These are phyloP conservation scores for Notothenia coriiceps DNA, from an alignment of 2,113 vertebrate species.

Conservation along the genomic window DNA sequence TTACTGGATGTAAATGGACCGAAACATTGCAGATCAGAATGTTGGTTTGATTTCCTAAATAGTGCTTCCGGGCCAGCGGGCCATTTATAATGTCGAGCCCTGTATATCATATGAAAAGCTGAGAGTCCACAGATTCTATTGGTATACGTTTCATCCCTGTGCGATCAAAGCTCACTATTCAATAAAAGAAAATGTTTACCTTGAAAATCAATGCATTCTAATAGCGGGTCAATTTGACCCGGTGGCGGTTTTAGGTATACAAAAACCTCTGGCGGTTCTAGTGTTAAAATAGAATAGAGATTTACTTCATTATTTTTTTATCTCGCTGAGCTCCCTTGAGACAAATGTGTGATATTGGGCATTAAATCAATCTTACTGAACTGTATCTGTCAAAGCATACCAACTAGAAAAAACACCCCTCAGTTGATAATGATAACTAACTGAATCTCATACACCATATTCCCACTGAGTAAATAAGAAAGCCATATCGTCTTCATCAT, in stretches of 20 bases:
- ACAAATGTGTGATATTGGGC: neutral
- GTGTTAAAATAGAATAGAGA: neutral
- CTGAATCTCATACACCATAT: neutral
- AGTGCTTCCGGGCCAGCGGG: too few relatives aligned
- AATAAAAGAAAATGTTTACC: too few relatives aligned
- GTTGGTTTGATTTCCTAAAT: neutral
- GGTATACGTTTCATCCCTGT: too few relatives aligned
- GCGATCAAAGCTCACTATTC: too few relatives aligned
- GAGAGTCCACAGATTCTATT: too few relatives aligned
- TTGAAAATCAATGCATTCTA: too few relatives aligned
- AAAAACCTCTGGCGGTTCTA: too few relatives aligned
- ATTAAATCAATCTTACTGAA: neutral
- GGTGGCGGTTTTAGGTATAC: too few relatives aligned
- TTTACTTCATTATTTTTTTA: too few relatives aligned
- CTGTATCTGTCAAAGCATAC: neutral
- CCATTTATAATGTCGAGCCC: too few relatives aligned
- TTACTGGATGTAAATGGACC: neutral
- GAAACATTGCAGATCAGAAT: neutral
- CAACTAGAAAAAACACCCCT: neutral
- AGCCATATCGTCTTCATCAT: constrained; percentile 1
- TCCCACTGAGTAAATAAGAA: constrained; percentile 20
- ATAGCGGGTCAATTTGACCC: too few relatives aligned
- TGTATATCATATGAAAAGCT: too few relatives aligned
- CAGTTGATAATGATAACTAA: neutral
- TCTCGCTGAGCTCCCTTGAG: neutral